These are phyloP conservation scores for Molorchus minor DNA, from an alignment of 2,888 invertebrate genomes.

Conservation along the genomic window DNA sequence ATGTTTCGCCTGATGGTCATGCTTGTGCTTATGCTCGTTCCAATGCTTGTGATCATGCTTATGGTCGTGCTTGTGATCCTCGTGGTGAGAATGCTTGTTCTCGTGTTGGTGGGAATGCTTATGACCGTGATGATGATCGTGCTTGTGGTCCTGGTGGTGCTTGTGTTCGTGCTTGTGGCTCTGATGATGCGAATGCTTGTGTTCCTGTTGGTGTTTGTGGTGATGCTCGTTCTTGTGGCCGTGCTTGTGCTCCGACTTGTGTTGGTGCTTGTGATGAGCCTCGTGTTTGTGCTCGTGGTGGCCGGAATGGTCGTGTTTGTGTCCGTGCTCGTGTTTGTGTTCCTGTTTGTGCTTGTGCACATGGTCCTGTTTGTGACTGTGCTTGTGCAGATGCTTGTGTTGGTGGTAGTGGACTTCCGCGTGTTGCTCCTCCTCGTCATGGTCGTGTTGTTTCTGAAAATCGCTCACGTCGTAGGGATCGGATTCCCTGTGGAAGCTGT, in stretches of 20 bases:
- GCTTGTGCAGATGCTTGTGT: conserved; percentile 55
- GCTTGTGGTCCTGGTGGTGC: conserved; percentile 42
- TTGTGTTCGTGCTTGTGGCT: conserved; percentile 44
- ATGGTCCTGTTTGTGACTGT: conserved; percentile 51
- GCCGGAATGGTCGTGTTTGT: conserved; percentile 40
- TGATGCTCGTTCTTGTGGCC: conserved; percentile 42
- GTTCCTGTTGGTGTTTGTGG: conserved; percentile 46
- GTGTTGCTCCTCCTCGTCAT: conserved; percentile 42
- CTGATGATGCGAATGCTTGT: conserved; percentile 47
- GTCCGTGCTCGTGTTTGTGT: conserved; percentile 43
- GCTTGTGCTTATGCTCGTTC: conserved; percentile 45
- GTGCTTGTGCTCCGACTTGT: conserved; percentile 40
- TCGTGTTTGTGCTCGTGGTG: conserved; percentile 38
- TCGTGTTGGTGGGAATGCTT: conserved; percentile 40
- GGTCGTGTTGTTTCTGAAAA: conserved; percentile 40
- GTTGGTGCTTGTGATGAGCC: conserved; percentile 29
- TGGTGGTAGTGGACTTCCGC: conserved; percentile 54
- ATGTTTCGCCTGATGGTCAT: conserved; percentile 42
- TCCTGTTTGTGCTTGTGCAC: conserved; percentile 44
- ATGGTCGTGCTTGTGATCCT: conserved; percentile 42
- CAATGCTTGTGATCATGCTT: conserved; percentile 43
- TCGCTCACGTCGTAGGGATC: conserved; percentile 44
- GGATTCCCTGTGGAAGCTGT: conserved; percentile 50
- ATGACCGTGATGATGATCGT: conserved; percentile 40
- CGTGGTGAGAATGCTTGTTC: conserved; percentile 38